phyloP scores from a whole-genome alignment of 2,113 vertebrate species.

The Propithecus coquereli region DNA sequence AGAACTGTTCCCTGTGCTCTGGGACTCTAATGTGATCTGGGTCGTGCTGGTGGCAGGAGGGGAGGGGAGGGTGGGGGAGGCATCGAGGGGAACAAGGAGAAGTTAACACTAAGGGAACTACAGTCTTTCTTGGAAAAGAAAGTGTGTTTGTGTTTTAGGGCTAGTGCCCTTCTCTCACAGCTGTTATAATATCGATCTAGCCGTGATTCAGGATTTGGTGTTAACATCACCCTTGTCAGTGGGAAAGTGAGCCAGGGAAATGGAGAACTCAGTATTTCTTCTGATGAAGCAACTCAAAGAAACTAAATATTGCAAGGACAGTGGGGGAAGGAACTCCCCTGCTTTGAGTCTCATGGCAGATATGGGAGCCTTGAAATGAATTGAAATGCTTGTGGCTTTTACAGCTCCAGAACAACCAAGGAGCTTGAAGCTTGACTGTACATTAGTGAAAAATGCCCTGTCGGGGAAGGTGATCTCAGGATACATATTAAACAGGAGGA shows the following conservation, averaged over 20 bases:
- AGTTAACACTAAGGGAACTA: slow-evolving; percentile 80
- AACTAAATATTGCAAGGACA: slow-evolving; percentile 58
- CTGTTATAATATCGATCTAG: slow-evolving; percentile 66
- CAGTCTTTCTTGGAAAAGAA: slow-evolving; percentile 73
- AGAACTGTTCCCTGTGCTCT: slow-evolving; percentile 87
- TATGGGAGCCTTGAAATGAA: slow-evolving; percentile 50
- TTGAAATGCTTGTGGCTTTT: slow-evolving; percentile 44
- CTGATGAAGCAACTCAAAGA: slow-evolving; percentile 64
- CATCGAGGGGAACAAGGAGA: slow-evolving; percentile 54
- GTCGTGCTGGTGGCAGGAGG: slow-evolving; percentile 80
- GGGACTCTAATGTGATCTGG: slow-evolving; percentile 91
- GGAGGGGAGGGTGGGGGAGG: slow-evolving; percentile 51
- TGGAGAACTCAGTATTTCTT: slow-evolving; percentile 54
- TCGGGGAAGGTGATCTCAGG: slow-evolving; percentile 19
- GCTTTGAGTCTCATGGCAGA: slow-evolving; percentile 25
- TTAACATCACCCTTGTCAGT: slow-evolving; percentile 61
- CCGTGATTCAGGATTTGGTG: slow-evolving; percentile 30
- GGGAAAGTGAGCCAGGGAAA: slow-evolving; percentile 71
- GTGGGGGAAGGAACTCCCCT: slow-evolving; percentile 22
- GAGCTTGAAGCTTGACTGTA: background rate
- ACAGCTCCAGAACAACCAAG: background rate
- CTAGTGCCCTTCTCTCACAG: slow-evolving; percentile 44
- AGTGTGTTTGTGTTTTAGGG: slow-evolving; percentile 68
- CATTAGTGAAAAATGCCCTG: slow-evolving; percentile 36
- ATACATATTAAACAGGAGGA: slow-evolving; percentile 59